These are phyloP conservation scores for Drosophila arizonae DNA, from an alignment of 1,140 invertebrate species.

Conservation along the genomic window DNA sequence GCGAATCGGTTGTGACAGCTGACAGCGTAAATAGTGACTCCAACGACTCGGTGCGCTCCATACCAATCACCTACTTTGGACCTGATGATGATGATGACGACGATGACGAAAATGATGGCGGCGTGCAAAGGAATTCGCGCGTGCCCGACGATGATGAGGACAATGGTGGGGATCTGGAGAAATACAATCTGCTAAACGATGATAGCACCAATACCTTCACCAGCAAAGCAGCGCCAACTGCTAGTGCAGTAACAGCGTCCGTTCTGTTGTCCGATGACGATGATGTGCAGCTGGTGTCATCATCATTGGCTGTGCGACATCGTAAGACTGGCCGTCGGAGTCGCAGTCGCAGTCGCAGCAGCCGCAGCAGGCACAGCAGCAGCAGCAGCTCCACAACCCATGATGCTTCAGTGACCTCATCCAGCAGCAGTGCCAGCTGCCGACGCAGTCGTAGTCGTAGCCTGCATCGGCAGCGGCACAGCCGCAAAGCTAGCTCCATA, in stretches of 20 bases:
- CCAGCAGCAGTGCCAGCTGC: constrained; percentile 37
- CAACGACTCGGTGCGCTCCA: constrained; percentile 74
- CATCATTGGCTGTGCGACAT: constrained; percentile 17
- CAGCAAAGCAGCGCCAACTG: constrained; percentile 36
- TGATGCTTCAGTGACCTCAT: constrained; percentile 22
- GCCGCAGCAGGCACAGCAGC: constrained; percentile 20
- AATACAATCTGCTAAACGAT: constrained; percentile 71
- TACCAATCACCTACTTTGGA: constrained; percentile 80
- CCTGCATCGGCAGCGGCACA: constrained; percentile 25
- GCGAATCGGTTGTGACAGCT: constrained; percentile 17
- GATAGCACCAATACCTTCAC: constrained; percentile 70
- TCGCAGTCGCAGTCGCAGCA: constrained; percentile 35
- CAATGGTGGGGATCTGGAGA: constrained; percentile 59
- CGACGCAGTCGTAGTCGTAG: constrained; percentile 41
- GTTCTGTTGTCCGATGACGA: constrained; percentile 75
- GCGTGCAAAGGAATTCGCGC: neutral
- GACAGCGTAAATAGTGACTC: constrained; percentile 55
- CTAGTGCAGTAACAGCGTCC: constrained; percentile 12
- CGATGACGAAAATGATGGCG: neutral
- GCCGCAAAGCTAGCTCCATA: constrained; percentile 30
- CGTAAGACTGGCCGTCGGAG: constrained; percentile 38
- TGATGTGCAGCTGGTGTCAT: constrained; percentile 63
- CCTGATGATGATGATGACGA: constrained; percentile 66
- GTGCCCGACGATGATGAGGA: constrained; percentile 53
- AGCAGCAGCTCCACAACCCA: constrained; percentile 8